Base-by-base conservation (phyloP, 2,797 vertebrate genomes). In the Triplophysa bombifrons region DNA sequence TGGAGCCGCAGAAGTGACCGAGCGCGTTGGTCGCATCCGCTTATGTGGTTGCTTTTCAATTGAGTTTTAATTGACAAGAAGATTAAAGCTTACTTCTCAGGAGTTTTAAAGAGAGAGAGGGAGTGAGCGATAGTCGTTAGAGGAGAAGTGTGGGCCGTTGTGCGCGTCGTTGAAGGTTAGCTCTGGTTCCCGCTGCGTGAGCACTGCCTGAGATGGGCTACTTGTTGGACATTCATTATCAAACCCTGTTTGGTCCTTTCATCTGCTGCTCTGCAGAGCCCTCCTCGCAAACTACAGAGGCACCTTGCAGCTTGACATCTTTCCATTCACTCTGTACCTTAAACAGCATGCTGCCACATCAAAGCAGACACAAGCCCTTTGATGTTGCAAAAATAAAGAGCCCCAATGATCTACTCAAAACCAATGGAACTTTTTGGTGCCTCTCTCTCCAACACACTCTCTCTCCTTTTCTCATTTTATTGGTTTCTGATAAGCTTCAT, bases 281-380 rank as follows among this genome's bases (percentile, higher is more conserved):
- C 95, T 96, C 95, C 93, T 92, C 95, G 94, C 96, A 96, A 98
- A 96, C 95, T 97, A 96, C 96, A 96, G 91, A 96, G 96, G 95
- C 96, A 96, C 96, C 96, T 96, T 96, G 95, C 94, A 96, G 95
- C 95, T 96, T 96, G 96, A 97, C 96, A 97, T 96, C 96, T 95
- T 96, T 96, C 95, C 95, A 96, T 96, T 98, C 96, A 96, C 94
- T 94, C 95, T 96, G 95, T 97, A 97, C 96, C 96, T 97, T 96
- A 97, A 96, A 96, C 96, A 97, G 96, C 96, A 96, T 95, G 96
- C 90, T 91, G 94, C 93, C 95, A 97, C 96, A 96, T 98, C 96
- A 98, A 97, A 98, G 96, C 90, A 88, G 91, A 85, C 91, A 86
- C 88, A 90, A 91, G 83, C 90, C 89, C 95, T 98, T 98, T 98